Conservation (phyloP, 2,113 vertebrate genomes). For the Mormyrus iriodes region DNA sequence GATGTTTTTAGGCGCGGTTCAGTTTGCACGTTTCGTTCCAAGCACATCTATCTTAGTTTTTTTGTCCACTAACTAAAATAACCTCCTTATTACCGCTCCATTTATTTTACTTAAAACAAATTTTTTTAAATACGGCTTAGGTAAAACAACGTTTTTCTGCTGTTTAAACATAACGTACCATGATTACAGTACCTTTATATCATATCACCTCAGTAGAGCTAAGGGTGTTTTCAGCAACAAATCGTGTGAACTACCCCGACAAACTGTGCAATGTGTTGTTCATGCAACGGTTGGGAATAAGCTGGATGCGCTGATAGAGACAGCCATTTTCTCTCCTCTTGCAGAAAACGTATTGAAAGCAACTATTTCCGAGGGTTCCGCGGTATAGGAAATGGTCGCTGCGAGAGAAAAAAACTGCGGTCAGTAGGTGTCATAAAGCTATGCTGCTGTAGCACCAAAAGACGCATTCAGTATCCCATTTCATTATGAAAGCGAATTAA, state of each 20-base stretch:
- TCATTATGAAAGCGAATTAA: background rate
- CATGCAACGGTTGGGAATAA: background rate
- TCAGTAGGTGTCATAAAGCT: background rate
- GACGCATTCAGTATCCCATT: background rate
- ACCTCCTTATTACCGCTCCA: background rate
- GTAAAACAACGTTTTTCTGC: background rate
- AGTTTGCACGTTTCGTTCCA: background rate
- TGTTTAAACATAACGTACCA: background rate
- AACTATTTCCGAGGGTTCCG: constrained; percentile 11
- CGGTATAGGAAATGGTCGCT: constrained; percentile 22
- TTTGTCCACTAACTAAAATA: background rate
- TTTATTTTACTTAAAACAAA: background rate
- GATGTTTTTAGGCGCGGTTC: background rate
- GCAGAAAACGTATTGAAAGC: constrained; percentile 18
- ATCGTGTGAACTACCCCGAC: background rate
- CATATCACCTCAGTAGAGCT: background rate
- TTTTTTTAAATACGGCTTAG: background rate
- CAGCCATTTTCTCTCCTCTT: constrained; percentile 27
- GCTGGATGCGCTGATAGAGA: background rate
- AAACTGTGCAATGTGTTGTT: background rate
- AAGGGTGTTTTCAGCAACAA: background rate
- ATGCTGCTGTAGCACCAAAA: background rate
- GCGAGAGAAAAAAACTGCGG: background rate
- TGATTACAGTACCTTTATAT: background rate
- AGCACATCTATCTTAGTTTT: background rate